Conservation (phyloP, 2,888 invertebrate genomes). For the Steinernema scapterisci region DNA sequence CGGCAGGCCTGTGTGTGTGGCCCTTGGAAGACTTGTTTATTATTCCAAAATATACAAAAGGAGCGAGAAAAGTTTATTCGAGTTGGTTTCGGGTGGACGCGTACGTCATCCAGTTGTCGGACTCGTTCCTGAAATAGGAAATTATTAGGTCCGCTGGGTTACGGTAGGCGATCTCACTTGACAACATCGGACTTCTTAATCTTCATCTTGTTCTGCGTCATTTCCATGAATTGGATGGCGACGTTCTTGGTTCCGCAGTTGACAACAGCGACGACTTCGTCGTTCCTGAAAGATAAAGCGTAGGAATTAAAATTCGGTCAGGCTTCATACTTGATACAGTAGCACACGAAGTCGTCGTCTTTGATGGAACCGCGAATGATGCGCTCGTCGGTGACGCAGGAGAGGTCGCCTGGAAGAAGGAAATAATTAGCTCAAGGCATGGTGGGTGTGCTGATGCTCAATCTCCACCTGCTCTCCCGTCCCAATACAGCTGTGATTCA, state of each 20-base stretch:
- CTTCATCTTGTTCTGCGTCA: constrained; percentile 1
- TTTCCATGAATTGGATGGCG: constrained; percentile 32
- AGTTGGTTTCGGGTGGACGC: background rate
- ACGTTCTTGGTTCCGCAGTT: constrained; percentile 31
- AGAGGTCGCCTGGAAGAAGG: background rate
- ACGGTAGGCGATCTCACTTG: constrained; percentile 6
- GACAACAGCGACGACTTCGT: constrained; percentile 31
- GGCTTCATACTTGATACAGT: constrained; percentile 27
- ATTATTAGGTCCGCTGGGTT: background rate
- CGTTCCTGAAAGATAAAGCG: background rate
- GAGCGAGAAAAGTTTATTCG: background rate
- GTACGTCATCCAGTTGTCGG: constrained; percentile 14
- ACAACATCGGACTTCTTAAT: constrained; percentile 4
- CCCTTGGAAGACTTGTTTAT: constrained; percentile 12
- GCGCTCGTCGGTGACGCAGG: constrained; percentile 25
- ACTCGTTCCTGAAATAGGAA: background rate
- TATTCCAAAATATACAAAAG: constrained; percentile 4
- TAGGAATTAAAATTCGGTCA: background rate
- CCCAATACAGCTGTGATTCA: too few relatives aligned
- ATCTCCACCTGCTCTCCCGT: too few relatives aligned
- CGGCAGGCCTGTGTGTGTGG: constrained; percentile 13
- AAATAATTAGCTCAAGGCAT: too few relatives aligned
- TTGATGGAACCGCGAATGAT: constrained; percentile 30
- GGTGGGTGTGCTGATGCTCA: too few relatives aligned
- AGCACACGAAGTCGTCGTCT: constrained; percentile 31